Percentiles rank a stretch among this genome's conserved stretches.
phyloP scores from a whole-genome alignment of 1,140 invertebrate species.

The Phymorhynchus buccinoides region DNA sequence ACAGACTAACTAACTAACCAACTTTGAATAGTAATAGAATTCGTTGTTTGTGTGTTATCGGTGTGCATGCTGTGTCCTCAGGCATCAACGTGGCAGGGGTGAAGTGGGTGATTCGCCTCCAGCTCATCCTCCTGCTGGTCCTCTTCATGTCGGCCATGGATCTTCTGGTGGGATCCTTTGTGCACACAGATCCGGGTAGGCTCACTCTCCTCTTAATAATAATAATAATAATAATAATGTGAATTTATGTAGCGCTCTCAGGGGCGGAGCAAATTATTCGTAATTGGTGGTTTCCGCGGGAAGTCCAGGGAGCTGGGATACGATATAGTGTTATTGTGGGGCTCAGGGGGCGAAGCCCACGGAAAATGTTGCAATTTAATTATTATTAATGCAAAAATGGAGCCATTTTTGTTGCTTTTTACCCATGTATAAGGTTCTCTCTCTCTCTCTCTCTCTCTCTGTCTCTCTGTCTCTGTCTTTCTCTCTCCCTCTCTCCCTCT shows the following conservation, averaged over 20 bases:
- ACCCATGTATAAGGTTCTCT: too few relatives aligned
- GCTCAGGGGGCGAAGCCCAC: too few relatives aligned
- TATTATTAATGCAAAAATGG: too few relatives aligned
- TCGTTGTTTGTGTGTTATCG: slow-evolving; percentile 10
- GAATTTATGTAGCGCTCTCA: too few relatives aligned
- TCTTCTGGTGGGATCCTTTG: slow-evolving; percentile 74
- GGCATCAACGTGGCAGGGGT: slow-evolving; percentile 85
- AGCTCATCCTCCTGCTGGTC: slow-evolving; percentile 83
- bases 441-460: not conserved
- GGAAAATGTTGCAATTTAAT: too few relatives aligned
- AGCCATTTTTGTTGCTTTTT: too few relatives aligned
- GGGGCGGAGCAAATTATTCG: not conserved
- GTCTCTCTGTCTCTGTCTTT: not conserved
- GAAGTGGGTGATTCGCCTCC: slow-evolving; percentile 81
- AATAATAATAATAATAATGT: too few relatives aligned
- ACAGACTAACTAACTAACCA: too few relatives aligned
- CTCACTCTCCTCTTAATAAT: too few relatives aligned
- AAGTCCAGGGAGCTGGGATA: too few relatives aligned
- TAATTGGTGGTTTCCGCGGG: not conserved
- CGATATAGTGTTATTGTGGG: too few relatives aligned
- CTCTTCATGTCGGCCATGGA: slow-evolving; percentile 83
- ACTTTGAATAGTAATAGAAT: too few relatives aligned
- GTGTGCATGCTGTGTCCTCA: slow-evolving; percentile 73
- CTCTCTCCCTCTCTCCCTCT: not conserved
- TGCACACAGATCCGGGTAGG: slow-evolving; percentile 68